A percentile compares a stretch with the other conserved stretches of the same genome.
Conservation (phyloP, 2,113 vertebrate species). For the Corapipo altera region DNA sequence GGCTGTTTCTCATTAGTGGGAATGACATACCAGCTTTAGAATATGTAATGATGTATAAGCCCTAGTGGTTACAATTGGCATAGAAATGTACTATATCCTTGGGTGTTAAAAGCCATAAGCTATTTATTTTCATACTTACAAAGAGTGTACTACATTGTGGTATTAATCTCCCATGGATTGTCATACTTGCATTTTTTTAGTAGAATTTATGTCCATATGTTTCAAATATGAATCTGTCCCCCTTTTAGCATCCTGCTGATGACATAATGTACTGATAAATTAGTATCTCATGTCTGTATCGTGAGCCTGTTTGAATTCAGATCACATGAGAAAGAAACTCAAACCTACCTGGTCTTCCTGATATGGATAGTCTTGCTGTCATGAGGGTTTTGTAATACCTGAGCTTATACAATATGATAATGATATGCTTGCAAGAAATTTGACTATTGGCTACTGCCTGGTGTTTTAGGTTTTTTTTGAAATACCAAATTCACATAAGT, state of each 20-base stretch:
- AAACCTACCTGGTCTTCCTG: not conserved
- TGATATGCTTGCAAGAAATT: not conserved
- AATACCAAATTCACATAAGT: not conserved
- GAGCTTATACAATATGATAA: not conserved
- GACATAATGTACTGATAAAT: not conserved
- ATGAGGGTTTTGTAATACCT: not conserved
- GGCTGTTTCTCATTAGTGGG: slow-evolving; percentile 15
- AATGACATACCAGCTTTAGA: not conserved
- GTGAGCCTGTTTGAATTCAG: not conserved
- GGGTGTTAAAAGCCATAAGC: slow-evolving; percentile 42
- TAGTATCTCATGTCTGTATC: not conserved
- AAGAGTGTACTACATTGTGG: not conserved
- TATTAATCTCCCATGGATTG: not conserved
- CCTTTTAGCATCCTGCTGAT: not conserved
- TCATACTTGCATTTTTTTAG: not conserved
- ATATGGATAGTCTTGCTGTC: not conserved
- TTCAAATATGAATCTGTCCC: not conserved
- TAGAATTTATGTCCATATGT: slow-evolving; percentile 1
- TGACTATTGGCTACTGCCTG: not conserved
- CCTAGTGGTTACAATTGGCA: not conserved
- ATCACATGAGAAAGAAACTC: not conserved
- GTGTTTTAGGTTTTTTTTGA: not conserved
- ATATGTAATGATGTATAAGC: slow-evolving; percentile 12
- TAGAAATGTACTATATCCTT: slow-evolving; percentile 27
- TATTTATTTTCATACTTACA: slow-evolving; percentile 49